A percentile compares a stretch with the other conserved stretches of the same genome.
Evolutionary conservation across 2,888 invertebrate genomes (phyloP).

Genomic region (Napeogenes inachia): DNA sequence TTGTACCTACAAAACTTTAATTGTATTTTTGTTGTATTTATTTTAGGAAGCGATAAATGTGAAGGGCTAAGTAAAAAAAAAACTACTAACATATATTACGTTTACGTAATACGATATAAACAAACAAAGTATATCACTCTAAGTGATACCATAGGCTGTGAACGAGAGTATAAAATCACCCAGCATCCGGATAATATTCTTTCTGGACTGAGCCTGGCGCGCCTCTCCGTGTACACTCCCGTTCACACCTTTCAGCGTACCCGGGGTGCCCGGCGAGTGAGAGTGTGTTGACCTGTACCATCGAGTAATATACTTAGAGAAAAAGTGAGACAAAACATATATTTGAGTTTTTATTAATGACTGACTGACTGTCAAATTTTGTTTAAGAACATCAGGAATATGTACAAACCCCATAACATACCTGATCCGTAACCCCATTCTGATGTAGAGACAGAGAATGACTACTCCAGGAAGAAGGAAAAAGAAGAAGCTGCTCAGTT

Average conservation of each 20-base stretch:
- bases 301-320: neutral
- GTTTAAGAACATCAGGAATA: neutral
- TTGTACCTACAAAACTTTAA: no score
- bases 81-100: no score
- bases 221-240: conserved; percentile 84
- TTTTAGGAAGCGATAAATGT: no score
- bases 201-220: conserved; percentile 82
- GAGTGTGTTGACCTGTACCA: conserved; percentile 54
- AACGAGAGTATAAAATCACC: conserved; percentile 61
- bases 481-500: conserved; percentile 88
- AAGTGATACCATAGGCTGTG: no score
- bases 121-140: no score
- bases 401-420: conserved; percentile 50
- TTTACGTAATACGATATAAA: no score
- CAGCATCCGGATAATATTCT: conserved; percentile 87
- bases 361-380: no score
- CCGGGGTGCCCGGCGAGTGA: conserved; percentile 56
- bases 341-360: no score
- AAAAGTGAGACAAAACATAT: no score
- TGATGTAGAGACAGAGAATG: conserved; percentile 83
- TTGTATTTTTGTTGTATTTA: no score
- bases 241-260: conserved; percentile 69
- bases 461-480: conserved; percentile 87
- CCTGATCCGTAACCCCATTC: conserved; percentile 85
- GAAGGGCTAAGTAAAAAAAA: no score